A percentile compares a stretch with the other conserved stretches of the same genome.
These are phyloP conservation scores for Bombus terrestris DNA, from an alignment of 1,140 invertebrate genomes.

Conservation along the genomic window DNA sequence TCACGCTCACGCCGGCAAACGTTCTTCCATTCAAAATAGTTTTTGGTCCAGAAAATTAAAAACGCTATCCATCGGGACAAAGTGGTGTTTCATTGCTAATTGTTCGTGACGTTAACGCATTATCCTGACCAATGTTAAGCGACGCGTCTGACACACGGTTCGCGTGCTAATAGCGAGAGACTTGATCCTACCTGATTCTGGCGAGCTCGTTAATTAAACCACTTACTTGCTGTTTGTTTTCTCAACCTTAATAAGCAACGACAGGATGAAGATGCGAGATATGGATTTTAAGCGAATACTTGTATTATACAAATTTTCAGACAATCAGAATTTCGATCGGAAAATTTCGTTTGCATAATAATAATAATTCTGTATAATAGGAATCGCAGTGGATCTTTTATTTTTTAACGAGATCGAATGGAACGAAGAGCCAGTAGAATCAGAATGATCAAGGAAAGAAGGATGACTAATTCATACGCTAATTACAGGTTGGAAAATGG, in stretches of 20 bases:
- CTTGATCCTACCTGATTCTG: not conserved
- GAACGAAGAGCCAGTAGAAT: too few species aligned
- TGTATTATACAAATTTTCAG: not conserved
- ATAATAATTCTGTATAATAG: not conserved
- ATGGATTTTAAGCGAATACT: not conserved
- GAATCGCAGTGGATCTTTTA: not conserved
- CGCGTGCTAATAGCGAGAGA: not conserved
- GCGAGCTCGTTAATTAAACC: not conserved
- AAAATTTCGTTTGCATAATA: not conserved
- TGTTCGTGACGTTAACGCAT: slow-evolving; percentile 5
- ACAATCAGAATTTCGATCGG: not conserved
- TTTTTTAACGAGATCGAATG: not conserved
- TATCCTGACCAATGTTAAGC: not conserved
- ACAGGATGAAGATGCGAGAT: not conserved
- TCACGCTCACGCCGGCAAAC: not conserved
- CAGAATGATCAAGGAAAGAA: not conserved
- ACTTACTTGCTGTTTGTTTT: not conserved
- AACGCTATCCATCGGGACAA: not conserved
- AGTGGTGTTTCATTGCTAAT: not conserved
- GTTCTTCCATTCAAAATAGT: not conserved
- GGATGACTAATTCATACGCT: slow-evolving; percentile 58
- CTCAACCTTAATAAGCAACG: not conserved
- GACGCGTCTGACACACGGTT: not conserved
- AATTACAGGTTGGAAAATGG: slow-evolving; percentile 59
- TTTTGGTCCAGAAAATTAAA: slow-evolving; percentile 8